Percentiles rank a stretch among this genome's conserved stretches.
Conservation (phyloP, 2,113 vertebrate genomes). For the Vireo altiloquus region DNA sequence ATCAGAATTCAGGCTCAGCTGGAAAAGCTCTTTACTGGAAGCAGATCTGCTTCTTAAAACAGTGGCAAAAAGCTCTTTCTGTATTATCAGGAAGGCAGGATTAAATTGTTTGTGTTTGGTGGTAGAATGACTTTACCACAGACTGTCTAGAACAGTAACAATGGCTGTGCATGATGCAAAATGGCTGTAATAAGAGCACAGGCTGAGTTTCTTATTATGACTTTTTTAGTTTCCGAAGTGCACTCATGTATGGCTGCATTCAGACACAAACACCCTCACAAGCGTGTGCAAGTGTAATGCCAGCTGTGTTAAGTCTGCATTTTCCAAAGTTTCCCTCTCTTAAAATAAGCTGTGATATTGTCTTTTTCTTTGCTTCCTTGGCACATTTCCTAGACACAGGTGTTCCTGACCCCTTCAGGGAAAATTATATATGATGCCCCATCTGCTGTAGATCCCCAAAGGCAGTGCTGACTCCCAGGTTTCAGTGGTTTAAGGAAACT, state of each 20-base stretch:
- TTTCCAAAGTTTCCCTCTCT: not conserved
- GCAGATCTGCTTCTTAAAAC: not conserved
- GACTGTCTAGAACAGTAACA: not conserved
- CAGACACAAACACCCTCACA: not conserved
- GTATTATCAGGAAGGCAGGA: not conserved
- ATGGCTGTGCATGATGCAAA: not conserved
- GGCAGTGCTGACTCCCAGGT: not conserved
- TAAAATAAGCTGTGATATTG: not conserved
- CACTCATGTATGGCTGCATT: not conserved
- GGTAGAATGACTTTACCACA: not conserved
- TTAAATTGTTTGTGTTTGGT: not conserved
- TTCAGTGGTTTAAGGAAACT: not conserved
- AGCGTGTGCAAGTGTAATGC: not conserved
- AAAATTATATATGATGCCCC: not conserved
- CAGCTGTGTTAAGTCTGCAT: not conserved
- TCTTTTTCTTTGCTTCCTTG: constrained; percentile 4
- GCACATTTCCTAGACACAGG: not conserved
- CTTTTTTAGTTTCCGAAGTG: not conserved
- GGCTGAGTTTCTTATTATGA: not conserved
- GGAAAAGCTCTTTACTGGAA: not conserved
- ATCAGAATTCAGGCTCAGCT: not conserved
- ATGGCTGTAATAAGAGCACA: not conserved
- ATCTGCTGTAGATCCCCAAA: constrained; percentile 17
- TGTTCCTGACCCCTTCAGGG: constrained; percentile 30
- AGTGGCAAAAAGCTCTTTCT: not conserved